These are phyloP conservation scores for Corydoras sp. DNA, from an alignment of 2,113 vertebrate species.

Conservation along the genomic window DNA sequence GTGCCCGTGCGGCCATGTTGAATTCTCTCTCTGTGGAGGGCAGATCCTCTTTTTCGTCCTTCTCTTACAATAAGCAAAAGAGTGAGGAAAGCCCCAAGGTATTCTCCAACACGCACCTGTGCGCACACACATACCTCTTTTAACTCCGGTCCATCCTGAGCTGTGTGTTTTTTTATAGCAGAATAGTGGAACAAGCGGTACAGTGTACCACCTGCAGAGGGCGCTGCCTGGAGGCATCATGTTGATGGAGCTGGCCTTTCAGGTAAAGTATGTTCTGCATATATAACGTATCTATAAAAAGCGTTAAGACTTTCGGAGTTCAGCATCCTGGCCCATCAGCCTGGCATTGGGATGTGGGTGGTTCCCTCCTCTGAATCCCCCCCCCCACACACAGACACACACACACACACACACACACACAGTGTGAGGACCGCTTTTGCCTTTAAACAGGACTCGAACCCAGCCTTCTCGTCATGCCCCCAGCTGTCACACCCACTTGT, in stretches of 20 bases:
- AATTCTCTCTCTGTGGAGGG: constrained; percentile 78
- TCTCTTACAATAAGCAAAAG: constrained; percentile 87
- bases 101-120: neutral
- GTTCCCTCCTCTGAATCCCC: no score
- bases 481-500: no score
- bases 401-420: no score
- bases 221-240: constrained; percentile 93
- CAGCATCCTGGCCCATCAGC: no score
- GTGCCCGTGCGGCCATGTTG: constrained; percentile 78
- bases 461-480: no score
- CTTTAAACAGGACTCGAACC: no score
- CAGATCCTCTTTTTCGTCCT: constrained; percentile 86
- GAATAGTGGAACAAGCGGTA: constrained; percentile 65
- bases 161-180: constrained; percentile 50
- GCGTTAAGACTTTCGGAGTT: no score
- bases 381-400: no score
- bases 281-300: neutral
- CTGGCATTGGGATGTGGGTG: no score
- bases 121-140: neutral
- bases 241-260: constrained; percentile 92
- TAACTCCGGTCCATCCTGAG: no score
- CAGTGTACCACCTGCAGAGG: constrained; percentile 88
- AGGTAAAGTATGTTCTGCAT: constrained; percentile 64
- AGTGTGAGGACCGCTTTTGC: no score
- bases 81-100: constrained; percentile 96